Evolutionary conservation across 2,888 invertebrate genomes (phyloP).

Genomic region (Chaetogeoica ovagalla): DNA sequence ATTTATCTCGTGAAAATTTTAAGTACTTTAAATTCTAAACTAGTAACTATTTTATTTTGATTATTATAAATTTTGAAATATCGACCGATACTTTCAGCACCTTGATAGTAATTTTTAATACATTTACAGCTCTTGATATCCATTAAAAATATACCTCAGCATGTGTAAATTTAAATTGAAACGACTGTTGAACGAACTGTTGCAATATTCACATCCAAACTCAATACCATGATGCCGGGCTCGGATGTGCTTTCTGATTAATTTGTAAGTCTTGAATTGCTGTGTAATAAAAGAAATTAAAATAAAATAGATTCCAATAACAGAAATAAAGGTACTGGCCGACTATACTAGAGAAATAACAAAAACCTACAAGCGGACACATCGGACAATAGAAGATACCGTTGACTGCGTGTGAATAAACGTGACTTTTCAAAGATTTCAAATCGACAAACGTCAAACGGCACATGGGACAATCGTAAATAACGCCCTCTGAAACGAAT

Average conservation of each 20-base stretch:
- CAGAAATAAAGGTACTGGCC: neutral
- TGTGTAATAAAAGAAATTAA: constrained; percentile 19
- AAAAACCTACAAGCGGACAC: constrained; percentile 65
- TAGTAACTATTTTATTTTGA: too few species aligned
- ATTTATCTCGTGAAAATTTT: too few species aligned
- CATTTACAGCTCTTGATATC: neutral
- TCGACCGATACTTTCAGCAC: too few species aligned
- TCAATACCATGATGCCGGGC: constrained; percentile 73
- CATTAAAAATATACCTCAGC: constrained; percentile 61
- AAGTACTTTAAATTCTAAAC: too few species aligned
- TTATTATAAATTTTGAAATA: too few species aligned
- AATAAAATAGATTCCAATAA: too few species aligned
- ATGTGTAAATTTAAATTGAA: constrained; percentile 75
- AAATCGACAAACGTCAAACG: constrained; percentile 70
- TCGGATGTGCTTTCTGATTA: constrained; percentile 73
- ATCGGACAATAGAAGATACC: constrained; percentile 72
- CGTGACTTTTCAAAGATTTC: constrained; percentile 69
- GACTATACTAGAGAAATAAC: neutral
- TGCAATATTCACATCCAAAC: constrained; percentile 69
- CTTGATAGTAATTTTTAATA: too few species aligned
- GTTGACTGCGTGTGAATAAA: constrained; percentile 66
- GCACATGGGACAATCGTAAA: constrained; percentile 76
- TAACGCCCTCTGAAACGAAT: constrained; percentile 52
- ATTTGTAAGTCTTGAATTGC: constrained; percentile 63
- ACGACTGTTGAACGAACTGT: constrained; percentile 70